Evolutionary conservation across 1,140 invertebrate genomes (phyloP), one percentile per base, ranked within the genome.

Genomic region (Centruroides sculpturatus): DNA sequence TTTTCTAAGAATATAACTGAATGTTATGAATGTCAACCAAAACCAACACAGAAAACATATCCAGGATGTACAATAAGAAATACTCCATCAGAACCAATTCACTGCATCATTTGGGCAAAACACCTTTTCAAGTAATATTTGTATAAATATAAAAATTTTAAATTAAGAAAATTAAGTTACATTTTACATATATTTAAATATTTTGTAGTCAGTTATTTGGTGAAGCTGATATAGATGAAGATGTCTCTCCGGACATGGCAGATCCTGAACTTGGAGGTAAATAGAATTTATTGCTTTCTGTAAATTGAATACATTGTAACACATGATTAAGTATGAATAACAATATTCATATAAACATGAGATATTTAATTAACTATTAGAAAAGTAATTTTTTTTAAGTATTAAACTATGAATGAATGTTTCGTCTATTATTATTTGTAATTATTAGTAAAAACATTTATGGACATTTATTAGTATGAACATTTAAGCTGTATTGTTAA

Each of bases 61-160:
- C 94, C 97, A 3, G 92, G 92, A 3, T 99, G 97, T 75, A 99
- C 97, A 0, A 99, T 99, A 66, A 80, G 97, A 55, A 99, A 99
- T 71, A 99, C 97, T 5, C 97, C 97, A n/a, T 97, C 93, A 11
- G 94, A 98, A 73, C 89, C 92, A 0, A 96, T 99, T 67, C 97
- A 99, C 75, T 99, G 97, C 72, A 94, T 99, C 69, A 92, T 99
- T 4, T 99, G 97, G 97, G 88, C 93, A 0, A 99, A 99, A 74
- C 92, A 97, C 81, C 79, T 99, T 12, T 99, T 98, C 73, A 98
- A 98, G 88, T 92, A 78, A 81, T 9, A 12, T 8, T 4, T 47
- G 48, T 23, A 35, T 10, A 55, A 56, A 11, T 68, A 23, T 23
- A 23, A 23, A 34, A 48, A 56, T 59, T 52, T 48, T 48, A 49